Evolutionary conservation across 2,888 invertebrate species (phyloP), one percentile per base, ranked within the genome.

Genomic region (Tethea ocularis): DNA sequence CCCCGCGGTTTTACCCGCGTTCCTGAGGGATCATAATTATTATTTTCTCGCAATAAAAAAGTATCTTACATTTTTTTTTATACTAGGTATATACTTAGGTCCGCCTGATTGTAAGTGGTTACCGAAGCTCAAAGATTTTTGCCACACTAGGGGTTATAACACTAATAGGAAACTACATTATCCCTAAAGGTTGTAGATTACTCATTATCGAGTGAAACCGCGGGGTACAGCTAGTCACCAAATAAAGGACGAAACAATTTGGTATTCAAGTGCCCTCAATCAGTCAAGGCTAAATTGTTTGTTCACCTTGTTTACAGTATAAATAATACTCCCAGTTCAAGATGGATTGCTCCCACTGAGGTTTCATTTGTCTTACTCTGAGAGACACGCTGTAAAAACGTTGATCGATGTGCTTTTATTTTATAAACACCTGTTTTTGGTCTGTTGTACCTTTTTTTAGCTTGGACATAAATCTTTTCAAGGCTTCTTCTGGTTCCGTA

Each of bases 301-400:
- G 26, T 26, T 53, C 26, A 20, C 33, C 53, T 56, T 56, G 38
- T 56, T 24, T 53, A 36, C 51, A 22, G 51, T 52, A 59, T 57
- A 63, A 59, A 56, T 58, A 38, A 51, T 41, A 52, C 51, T 57
- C 52, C 22, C 51, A 20, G 46, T 46, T 46, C 46, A 63, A 76
- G 75, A 80, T 73, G 74, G 69, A 77, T 76, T 70, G 69, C 62
- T 58, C 53, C 58, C 61, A 63, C 64, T 65, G 62, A 68, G 74
- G 68, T 72, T 78, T 74, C 86, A 89, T 89, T 88, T 84, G 82
- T 89, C 88, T 88, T 83, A 68, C 68, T 78, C 75, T 23, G 65
- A 64, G 63, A 69, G 77, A 73, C 72, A 66, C 57, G 65, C 60
- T 61, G 59, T 61, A 87, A 89, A 86, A 86, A 87, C 79, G 70